A percentile compares a stretch with the other conserved stretches of the same genome.
These are phyloP conservation scores for Capromys pilorides DNA, from an alignment of 2,797 vertebrate species.

Conservation along the genomic window DNA sequence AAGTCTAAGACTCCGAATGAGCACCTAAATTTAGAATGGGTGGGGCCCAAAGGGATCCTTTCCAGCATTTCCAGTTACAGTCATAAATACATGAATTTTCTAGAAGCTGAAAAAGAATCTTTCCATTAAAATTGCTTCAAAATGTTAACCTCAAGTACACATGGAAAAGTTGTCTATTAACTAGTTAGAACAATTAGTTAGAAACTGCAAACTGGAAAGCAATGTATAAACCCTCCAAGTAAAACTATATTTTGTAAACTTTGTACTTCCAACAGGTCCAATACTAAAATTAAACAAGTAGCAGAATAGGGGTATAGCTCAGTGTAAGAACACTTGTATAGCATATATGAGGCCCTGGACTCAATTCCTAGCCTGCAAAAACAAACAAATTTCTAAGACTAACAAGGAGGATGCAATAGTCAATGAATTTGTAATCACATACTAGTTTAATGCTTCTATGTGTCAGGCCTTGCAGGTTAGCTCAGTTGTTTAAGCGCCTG, in stretches of 20 bases:
- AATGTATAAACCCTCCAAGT: constrained; percentile 31
- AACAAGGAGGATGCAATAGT: background rate
- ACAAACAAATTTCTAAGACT: background rate
- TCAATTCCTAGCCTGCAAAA: background rate
- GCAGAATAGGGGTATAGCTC: too few relatives aligned
- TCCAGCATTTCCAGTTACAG: constrained; percentile 61
- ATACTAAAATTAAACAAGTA: constrained; percentile 18
- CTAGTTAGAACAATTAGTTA: constrained; percentile 40
- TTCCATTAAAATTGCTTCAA: constrained; percentile 30
- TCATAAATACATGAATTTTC: background rate
- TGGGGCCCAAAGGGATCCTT: constrained; percentile 72
- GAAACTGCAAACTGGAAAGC: constrained; percentile 3
- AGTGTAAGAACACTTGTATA: background rate
- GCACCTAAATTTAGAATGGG: constrained; percentile 78
- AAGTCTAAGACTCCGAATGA: constrained; percentile 79
- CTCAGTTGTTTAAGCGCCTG: too few relatives aligned
- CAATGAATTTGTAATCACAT: constrained; percentile 37
- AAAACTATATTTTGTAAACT: background rate
- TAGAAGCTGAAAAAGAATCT: constrained; percentile 46
- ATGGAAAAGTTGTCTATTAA: background rate
- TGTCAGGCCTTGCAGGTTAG: too few relatives aligned
- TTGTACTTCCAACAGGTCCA: background rate
- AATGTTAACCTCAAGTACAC: constrained; percentile 3
- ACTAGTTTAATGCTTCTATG: background rate
- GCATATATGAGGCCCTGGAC: background rate